A percentile compares a stretch with the other conserved stretches of the same genome.
Conservation (phyloP, 2,888 invertebrate genomes). For the Blera fallax region DNA sequence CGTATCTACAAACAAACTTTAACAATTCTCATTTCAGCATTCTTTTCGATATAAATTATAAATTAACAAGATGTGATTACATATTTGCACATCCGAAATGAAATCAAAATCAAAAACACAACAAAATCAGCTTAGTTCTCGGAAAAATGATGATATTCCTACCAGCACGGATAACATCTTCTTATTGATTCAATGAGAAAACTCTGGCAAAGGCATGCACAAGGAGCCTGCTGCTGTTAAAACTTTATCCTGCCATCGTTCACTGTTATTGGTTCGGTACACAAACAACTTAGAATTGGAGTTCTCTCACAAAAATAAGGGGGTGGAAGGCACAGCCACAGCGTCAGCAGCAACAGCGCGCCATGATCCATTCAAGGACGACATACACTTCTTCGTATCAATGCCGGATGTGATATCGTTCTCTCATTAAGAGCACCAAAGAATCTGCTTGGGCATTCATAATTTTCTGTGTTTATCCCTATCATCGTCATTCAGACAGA, state of each 20-base stretch:
- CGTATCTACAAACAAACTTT: neutral
- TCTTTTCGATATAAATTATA: conserved; percentile 26
- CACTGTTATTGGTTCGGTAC: conserved; percentile 13
- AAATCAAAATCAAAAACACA: conserved; percentile 30
- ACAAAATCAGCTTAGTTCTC: conserved; percentile 19
- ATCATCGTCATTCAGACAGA: neutral
- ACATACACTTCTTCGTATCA: conserved; percentile 1
- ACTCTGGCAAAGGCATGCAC: neutral
- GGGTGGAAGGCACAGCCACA: neutral
- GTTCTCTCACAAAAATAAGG: neutral
- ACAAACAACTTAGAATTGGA: conserved; percentile 5
- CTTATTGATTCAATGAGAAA: conserved; percentile 13
- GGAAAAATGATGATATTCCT: conserved; percentile 6
- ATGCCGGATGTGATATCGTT: conserved; percentile 28
- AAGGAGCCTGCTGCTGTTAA: conserved; percentile 3
- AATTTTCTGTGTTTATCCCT: conserved; percentile 16
- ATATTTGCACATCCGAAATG: conserved; percentile 34
- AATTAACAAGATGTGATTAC: conserved; percentile 38
- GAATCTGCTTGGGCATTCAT: conserved; percentile 28
- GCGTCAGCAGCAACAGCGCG: neutral
- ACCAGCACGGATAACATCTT: neutral
- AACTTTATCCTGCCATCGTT: conserved; percentile 22
- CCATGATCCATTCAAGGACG: conserved; percentile 10
- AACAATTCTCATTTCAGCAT: neutral
- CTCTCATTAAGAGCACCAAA: conserved; percentile 24